Evolutionary conservation across 2,888 invertebrate genomes (phyloP), one percentile per base, ranked within the genome.

Genomic region (Seira ritae): DNA sequence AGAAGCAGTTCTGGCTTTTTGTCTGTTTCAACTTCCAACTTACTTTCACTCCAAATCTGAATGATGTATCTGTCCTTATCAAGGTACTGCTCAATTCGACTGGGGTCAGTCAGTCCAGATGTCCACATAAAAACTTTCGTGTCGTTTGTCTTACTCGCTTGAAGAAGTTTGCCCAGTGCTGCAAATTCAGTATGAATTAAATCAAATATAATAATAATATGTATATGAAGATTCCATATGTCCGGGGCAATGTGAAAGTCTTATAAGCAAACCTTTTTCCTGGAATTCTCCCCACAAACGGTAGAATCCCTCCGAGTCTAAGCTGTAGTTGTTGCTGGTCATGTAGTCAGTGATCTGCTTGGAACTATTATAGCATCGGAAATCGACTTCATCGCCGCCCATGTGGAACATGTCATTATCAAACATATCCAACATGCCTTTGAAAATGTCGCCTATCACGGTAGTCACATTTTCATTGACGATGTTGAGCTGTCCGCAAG

Each of bases 381-480:
- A 95, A 80, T 92, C 91, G 0, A 96, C 96, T 90, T 96, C 96
- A 89, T 96, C 96, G 0, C 96, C 96, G 0, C 96, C 96, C 96
- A 96, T 96, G 90, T 96, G 96, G 91, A 96, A 96, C 0, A 96
- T 92, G 89, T 96, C 96, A 0, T 95, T 93, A 20, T 93, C 90
- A 90, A 95, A 95, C 70, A 93, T 92, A 0, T 93, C 93, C 22
- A 95, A 91, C 94, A 96, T 95, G 87, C 96, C 96, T 0, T 91
- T 91, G 90, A 95, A 96, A 75, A 96, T 92, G 1, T 87, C 85
- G 81, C 94, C 94, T 24, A 50, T 3, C 50, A 50, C 50, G 12
- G 3, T n/a, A 3, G 50, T 3, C 15, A 96, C 77, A 96, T 94
- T 92, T 0, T 92, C 92, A 90, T 96, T 96, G 0, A 94, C 92